Conservation (phyloP, 2,113 vertebrate species). For the Chaenocephalus aceratus region DNA sequence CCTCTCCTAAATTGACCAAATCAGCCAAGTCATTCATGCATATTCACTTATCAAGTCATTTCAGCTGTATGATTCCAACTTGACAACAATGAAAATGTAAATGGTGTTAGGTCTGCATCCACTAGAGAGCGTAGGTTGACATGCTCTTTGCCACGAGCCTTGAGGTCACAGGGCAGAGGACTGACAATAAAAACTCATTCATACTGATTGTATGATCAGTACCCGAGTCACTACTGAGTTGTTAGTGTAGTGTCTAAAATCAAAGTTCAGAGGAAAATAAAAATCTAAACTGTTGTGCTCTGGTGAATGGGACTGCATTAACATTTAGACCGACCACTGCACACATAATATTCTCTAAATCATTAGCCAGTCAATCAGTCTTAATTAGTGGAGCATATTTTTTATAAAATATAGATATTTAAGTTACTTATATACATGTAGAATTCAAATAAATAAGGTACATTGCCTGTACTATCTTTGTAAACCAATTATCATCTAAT, state of each 20-base stretch:
- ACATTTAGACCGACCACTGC: too few relatives aligned
- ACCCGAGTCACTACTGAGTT: not conserved
- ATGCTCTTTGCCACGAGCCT: not conserved
- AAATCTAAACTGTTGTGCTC: not conserved
- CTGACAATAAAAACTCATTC: conserved; percentile 1
- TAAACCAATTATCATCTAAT: not conserved
- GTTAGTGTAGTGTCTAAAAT: not conserved
- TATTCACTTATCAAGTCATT: not conserved
- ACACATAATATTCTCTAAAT: not conserved
- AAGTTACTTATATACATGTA: not conserved
- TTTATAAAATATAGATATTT: not conserved
- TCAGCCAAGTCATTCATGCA: too few relatives aligned
- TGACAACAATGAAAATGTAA: not conserved
- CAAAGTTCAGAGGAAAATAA: not conserved
- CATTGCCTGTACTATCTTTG: not conserved
- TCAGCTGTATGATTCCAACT: not conserved
- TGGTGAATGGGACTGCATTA: not conserved
- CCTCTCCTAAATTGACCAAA: too few relatives aligned
- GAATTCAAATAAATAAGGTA: not conserved
- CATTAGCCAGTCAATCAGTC: not conserved
- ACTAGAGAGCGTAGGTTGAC: conserved; percentile 29
- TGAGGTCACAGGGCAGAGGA: conserved; percentile 4
- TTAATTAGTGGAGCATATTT: not conserved
- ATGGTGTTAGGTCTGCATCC: not conserved
- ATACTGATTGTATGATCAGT: not conserved